Percentiles rank a stretch among this genome's conserved stretches.
These are phyloP conservation scores for Equus przewalskii DNA, from an alignment of 2,113 vertebrate genomes.

Conservation along the genomic window DNA sequence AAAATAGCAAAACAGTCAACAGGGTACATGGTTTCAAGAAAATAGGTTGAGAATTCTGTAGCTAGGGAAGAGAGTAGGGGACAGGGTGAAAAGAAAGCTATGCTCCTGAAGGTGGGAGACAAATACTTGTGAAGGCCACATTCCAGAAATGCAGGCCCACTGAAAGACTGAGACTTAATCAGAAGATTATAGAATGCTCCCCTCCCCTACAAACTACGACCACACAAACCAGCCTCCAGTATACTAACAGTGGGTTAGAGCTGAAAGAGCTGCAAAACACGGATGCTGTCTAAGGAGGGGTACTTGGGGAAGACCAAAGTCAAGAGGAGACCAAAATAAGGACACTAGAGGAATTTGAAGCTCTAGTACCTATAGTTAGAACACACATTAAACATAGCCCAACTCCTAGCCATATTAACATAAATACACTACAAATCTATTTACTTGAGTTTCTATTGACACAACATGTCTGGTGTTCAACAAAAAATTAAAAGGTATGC, in stretches of 20 bases:
- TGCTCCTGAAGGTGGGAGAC: background rate
- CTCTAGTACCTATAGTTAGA: background rate
- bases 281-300: background rate
- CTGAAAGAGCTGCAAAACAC: background rate
- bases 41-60: background rate
- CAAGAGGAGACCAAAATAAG: background rate
- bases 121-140: background rate
- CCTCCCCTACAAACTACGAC: background rate
- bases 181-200: background rate
- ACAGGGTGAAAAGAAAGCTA: background rate
- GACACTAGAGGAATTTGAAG: background rate
- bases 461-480: background rate
- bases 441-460: background rate
- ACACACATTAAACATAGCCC: background rate
- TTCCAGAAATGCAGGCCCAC: background rate
- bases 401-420: background rate
- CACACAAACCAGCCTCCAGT: background rate
- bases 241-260: background rate
- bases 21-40: background rate
- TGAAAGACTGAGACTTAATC: background rate
- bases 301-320: background rate
- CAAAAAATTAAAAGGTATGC: background rate
- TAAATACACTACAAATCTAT: background rate
- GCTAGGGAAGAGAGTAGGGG: background rate
- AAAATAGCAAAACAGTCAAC: background rate